phyloP scores from a whole-genome alignment of 2,888 invertebrate genomes.

The Drosophila tripunctata region DNA sequence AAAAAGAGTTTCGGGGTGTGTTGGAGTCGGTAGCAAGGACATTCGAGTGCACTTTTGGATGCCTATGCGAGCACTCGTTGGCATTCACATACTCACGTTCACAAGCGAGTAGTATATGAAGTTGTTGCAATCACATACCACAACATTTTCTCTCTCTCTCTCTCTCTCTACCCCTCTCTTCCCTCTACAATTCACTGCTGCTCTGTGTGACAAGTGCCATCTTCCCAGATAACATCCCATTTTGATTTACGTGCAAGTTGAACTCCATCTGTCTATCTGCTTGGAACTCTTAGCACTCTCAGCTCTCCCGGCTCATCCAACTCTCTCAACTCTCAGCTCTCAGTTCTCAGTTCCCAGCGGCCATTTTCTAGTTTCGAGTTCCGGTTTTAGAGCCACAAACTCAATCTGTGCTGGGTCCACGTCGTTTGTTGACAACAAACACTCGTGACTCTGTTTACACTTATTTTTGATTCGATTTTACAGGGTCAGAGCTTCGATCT shows the following conservation, averaged over 20 bases:
- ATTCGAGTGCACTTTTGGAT: slow-evolving; percentile 73
- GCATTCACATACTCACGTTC: slow-evolving; percentile 12
- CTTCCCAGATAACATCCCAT: slow-evolving; percentile 36
- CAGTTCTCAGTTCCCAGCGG: neutral
- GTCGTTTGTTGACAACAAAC: slow-evolving; percentile 52
- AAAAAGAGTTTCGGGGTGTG: slow-evolving; percentile 11
- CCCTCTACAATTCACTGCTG: no score
- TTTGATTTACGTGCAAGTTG: slow-evolving; percentile 68
- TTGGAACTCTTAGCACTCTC: neutral
- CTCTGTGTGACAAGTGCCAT: slow-evolving; percentile 41
- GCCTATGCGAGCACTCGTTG: slow-evolving; percentile 57
- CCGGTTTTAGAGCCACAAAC: slow-evolving; percentile 23
- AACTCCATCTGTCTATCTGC: slow-evolving; percentile 21
- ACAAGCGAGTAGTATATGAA: slow-evolving; percentile 46
- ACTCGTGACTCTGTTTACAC: slow-evolving; percentile 67
- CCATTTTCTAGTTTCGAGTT: slow-evolving; percentile 4
- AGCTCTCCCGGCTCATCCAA: no score
- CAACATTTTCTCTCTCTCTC: slow-evolving; percentile 15
- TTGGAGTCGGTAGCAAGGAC: slow-evolving; percentile 46
- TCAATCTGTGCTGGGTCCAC: slow-evolving; percentile 34
- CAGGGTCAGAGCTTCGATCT: slow-evolving; percentile 36
- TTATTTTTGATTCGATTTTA: slow-evolving; percentile 66
- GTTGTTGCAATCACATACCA: slow-evolving; percentile 49
- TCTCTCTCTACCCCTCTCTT: neutral
- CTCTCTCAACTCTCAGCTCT: neutral